phyloP scores from a whole-genome alignment of 2,113 vertebrate species.

The Hydrolagus affinis region DNA sequence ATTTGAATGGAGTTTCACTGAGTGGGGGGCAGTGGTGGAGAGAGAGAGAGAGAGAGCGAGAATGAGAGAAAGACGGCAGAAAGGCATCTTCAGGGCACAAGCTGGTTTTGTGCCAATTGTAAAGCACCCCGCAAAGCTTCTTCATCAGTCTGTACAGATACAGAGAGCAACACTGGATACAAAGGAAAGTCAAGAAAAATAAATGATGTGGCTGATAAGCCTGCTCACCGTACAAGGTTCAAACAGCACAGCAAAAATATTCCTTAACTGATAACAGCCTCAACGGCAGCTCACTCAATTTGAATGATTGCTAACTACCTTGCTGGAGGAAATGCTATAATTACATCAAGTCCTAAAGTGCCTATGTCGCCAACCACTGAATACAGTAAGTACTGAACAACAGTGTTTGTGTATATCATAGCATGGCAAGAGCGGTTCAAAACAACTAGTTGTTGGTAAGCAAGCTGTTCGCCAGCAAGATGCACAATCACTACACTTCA shows the following conservation, averaged over 20 bases:
- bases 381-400: neutral
- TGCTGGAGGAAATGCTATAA: neutral
- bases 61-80: no score
- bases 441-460: no score
- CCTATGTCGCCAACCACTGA: neutral
- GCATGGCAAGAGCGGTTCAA: neutral
- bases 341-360: neutral
- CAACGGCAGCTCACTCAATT: neutral
- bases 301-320: neutral
- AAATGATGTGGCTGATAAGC: neutral
- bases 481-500: no score
- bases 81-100: no score
- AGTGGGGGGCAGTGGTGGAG: no score
- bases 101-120: no score
- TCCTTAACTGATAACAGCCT: neutral
- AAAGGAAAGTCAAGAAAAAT: neutral
- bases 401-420: neutral
- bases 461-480: no score
- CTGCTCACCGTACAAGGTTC: neutral
- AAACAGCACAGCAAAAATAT: neutral
- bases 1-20: no score
- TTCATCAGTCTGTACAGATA: no score
- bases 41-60: no score
- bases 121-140: no score
- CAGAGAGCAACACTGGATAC: neutral